Conservation (phyloP, 2,888 invertebrate genomes). For the Drosophila suboccidentalis region DNA sequence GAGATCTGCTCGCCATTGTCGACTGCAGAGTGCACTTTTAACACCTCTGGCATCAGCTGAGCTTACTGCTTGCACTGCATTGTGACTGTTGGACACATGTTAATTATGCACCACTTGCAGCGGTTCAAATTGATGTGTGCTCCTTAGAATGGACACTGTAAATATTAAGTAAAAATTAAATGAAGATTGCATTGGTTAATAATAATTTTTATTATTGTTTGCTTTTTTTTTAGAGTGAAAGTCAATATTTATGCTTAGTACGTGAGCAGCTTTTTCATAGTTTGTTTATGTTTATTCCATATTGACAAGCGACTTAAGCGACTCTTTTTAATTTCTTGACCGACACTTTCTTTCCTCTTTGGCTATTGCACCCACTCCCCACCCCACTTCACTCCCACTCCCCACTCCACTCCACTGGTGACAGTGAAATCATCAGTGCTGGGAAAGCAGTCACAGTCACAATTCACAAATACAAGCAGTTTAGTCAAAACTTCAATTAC, state of each 20-base stretch:
- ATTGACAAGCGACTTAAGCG: constrained; percentile 60
- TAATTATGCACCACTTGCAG: constrained; percentile 15
- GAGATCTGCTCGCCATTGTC: constrained; percentile 36
- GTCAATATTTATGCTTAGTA: constrained; percentile 20
- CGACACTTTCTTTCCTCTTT: constrained; percentile 55
- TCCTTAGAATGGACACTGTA: neutral
- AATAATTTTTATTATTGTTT: constrained; percentile 7
- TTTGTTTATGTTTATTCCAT: constrained; percentile 37
- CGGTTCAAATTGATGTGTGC: neutral
- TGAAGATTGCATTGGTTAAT: constrained; percentile 10
- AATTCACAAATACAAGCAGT: constrained; percentile 4
- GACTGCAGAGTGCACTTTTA: constrained; percentile 29
- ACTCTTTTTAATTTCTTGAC: constrained; percentile 30
- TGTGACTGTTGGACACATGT: constrained; percentile 14
- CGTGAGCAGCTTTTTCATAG: constrained; percentile 35
- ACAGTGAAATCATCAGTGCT: constrained; percentile 7
- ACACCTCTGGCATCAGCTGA: constrained; percentile 19
- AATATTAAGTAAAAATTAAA: neutral
- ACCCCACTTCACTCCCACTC: neutral
- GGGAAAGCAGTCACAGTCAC: constrained; percentile 19
- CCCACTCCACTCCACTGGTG: neutral
- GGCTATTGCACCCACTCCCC: constrained; percentile 25
- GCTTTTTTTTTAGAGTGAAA: constrained; percentile 42
- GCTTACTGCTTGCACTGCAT: constrained; percentile 16
- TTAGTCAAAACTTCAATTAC: constrained; percentile 26